Evolutionary conservation across 2,113 vertebrate genomes (phyloP).

Genomic region (Megaceryle maxima): DNA sequence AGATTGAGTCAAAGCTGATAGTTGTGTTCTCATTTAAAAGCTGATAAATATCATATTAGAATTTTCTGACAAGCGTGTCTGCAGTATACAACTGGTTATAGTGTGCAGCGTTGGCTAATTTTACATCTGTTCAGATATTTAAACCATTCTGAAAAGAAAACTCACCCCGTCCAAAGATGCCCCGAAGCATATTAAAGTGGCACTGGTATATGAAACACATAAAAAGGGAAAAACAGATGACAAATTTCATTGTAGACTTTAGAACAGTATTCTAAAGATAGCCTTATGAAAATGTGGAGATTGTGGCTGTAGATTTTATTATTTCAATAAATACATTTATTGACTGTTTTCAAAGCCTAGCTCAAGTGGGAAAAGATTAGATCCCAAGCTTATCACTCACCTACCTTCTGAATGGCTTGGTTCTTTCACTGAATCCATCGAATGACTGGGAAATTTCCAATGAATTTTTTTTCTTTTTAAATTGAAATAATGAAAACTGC

Average conservation of each 20-base stretch:
- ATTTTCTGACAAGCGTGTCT: slow-evolving; percentile 1
- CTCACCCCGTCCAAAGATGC: not conserved
- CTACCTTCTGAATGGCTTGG: not conserved
- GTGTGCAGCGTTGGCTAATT: not conserved
- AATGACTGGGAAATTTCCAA: not conserved
- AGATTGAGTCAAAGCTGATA: not conserved
- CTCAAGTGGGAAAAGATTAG: not conserved
- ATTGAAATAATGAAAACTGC: not conserved
- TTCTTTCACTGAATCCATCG: not conserved
- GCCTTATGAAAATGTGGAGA: not conserved
- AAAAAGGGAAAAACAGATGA: not conserved
- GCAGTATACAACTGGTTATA: not conserved
- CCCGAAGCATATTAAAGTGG: not conserved
- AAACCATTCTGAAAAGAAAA: slow-evolving; percentile 26
- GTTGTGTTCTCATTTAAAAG: not conserved
- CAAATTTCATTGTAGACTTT: not conserved
- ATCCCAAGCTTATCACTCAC: not conserved
- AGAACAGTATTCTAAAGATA: not conserved
- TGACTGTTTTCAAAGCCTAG: not conserved
- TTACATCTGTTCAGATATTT: slow-evolving; percentile 34
- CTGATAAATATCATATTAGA: not conserved
- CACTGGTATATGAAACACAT: not conserved
- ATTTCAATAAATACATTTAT: not conserved
- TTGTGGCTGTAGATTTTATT: not conserved
- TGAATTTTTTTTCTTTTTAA: not conserved